These are phyloP conservation scores for Platyrinchus mystaceus DNA, from an alignment of 2,797 vertebrate genomes.

Conservation along the genomic window DNA sequence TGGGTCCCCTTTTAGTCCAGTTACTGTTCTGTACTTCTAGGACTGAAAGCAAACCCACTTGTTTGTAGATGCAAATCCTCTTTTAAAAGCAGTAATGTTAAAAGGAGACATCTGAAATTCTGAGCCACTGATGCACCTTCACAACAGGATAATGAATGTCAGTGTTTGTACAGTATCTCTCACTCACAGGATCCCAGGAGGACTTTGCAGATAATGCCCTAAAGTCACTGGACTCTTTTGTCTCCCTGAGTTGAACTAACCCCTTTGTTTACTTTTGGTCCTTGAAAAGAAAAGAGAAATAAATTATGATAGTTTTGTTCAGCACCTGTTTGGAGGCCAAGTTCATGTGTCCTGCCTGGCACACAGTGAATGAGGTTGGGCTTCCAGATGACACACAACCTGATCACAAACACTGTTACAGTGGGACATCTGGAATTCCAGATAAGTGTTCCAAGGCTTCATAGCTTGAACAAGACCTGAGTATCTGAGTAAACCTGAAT, in stretches of 20 bases:
- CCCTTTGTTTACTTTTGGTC: not conserved
- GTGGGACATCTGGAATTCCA: not conserved
- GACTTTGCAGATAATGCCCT: not conserved
- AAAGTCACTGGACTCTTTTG: too few relatives aligned
- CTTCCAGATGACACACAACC: not conserved
- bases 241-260: too few relatives aligned
- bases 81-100: not conserved
- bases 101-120: not conserved
- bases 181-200: not conserved
- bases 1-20: fast-evolving
- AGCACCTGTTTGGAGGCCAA: not conserved
- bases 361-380: not conserved
- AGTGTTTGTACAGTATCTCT: not conserved
- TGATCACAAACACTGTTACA: not conserved
- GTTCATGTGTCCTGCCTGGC: not conserved
- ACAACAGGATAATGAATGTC: not conserved
- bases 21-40: not conserved
- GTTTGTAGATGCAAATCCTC: not conserved
- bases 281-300: not conserved
- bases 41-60: not conserved
- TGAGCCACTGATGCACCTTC: fast-evolving
- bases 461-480: not conserved
- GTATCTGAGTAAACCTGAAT: not conserved
- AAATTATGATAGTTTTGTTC: not conserved
- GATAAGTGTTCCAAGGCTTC: not conserved